These are phyloP conservation scores for Apis dorsata DNA, from an alignment of 1,140 invertebrate genomes.

Conservation along the genomic window DNA sequence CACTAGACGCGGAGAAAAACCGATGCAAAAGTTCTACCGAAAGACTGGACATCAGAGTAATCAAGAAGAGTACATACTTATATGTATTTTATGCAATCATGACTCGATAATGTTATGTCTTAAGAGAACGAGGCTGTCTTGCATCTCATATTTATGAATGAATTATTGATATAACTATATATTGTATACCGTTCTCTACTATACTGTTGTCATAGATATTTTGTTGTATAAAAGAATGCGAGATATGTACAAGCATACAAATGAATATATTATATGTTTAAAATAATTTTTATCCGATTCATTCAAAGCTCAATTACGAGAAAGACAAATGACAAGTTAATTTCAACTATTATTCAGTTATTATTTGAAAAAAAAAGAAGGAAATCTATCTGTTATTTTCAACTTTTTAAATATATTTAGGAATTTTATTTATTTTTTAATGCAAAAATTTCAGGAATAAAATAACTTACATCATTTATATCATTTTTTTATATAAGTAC, in stretches of 20 bases:
- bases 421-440: no score
- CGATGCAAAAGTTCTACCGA: slow-evolving; percentile 61
- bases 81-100: slow-evolving; percentile 72
- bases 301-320: neutral
- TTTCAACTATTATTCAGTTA: no score
- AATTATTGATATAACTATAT: slow-evolving; percentile 65
- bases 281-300: slow-evolving; percentile 61
- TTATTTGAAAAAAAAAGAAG: no score
- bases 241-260: slow-evolving; percentile 77
- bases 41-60: slow-evolving; percentile 70
- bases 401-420: no score
- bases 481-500: neutral
- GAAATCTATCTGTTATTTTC: no score
- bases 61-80: slow-evolving; percentile 62
- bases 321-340: neutral
- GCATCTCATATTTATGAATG: slow-evolving; percentile 68
- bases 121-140: slow-evolving; percentile 70
- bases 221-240: slow-evolving; percentile 75
- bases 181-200: slow-evolving; percentile 74
- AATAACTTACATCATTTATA: no score
- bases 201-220: slow-evolving; percentile 78
- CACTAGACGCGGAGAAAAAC: slow-evolving; percentile 35
- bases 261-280: slow-evolving; percentile 79
- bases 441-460: no score
- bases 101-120: slow-evolving; percentile 67